These are phyloP conservation scores for Anser brachyrhynchus DNA, from an alignment of 2,113 vertebrate genomes.

Conservation along the genomic window DNA sequence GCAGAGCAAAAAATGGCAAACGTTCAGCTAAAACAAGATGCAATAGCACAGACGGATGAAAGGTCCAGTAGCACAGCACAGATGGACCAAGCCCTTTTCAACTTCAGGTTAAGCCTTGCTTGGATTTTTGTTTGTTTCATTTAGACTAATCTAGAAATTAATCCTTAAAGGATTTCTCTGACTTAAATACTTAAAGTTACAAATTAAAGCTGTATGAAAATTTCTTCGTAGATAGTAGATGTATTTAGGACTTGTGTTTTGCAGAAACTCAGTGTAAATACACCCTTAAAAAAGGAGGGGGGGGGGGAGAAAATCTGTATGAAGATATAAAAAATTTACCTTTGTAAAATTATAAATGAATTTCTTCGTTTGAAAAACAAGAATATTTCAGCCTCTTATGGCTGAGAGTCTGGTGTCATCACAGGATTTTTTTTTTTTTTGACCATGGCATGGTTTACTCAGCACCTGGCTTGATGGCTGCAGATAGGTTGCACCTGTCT, in stretches of 20 bases:
- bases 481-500: too few relatives aligned
- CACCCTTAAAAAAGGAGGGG: neutral
- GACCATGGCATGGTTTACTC: too few relatives aligned
- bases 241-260: neutral
- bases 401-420: too few relatives aligned
- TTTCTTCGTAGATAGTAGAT: neutral
- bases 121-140: neutral
- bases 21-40: neutral
- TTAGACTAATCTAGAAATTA: neutral
- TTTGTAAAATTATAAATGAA: neutral
- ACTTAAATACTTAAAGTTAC: neutral
- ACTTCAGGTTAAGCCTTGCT: neutral
- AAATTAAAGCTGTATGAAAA: neutral
- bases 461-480: too few relatives aligned
- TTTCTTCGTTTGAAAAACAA: neutral
- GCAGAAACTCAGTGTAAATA: neutral
- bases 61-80: neutral
- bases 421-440: too few relatives aligned
- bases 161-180: neutral
- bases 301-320: neutral
- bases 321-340: neutral
- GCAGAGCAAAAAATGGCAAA: neutral
- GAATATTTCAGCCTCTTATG: neutral
- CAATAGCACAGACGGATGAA: neutral
- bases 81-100: neutral